Evolutionary conservation across 2,888 invertebrate species (phyloP), one percentile per base, ranked within the genome.

Genomic region (Geotrupes spiniger): DNA sequence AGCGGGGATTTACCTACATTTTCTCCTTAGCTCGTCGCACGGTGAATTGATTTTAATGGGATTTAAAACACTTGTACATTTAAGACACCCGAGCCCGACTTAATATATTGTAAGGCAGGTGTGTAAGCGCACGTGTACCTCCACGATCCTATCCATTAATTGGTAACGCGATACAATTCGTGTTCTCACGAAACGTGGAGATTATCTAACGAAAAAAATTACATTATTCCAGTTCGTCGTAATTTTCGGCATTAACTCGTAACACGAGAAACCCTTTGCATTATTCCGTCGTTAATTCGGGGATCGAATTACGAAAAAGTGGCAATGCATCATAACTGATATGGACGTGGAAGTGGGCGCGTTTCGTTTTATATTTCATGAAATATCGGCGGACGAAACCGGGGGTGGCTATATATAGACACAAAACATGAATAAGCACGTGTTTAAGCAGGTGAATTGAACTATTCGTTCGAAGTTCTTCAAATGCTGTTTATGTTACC

Each of bases 391-490:
- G 8, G 9, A 33, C 3, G 36, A 41, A 48, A n/a, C n/a, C n/a
- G n/a, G n/a, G 50, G 43, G 44, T 15, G 36, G 46, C 49, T 53
- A 56, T 51, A 51, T 53, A 45, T 51, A 49, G 55, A 38, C 21
- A 12, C 27, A 37, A 37, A 42, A 48, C 45, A 26, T 41, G 12
- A 12, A 31, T 51, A 47, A 54, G 54, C 57, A 57, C 54, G 57
- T 54, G 54, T 53, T 51, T 49, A 47, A 54, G 49, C 49, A 51
- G 47, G 57, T 53, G 52, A 56, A 53, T 56, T 53, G 49, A 21
- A 36, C 46, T 42, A 29, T 52, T 52, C 49, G 49, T 39, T 49
- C 46, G 49, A 46, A 46, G 46, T n/a, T 37, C 38, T 33, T 42
- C 16, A 38, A 27, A 29, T 37, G 27, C 33, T 43, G 49, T 46